Conservation (phyloP, 2,888 invertebrate species). For the Punctoribates punctum region DNA sequence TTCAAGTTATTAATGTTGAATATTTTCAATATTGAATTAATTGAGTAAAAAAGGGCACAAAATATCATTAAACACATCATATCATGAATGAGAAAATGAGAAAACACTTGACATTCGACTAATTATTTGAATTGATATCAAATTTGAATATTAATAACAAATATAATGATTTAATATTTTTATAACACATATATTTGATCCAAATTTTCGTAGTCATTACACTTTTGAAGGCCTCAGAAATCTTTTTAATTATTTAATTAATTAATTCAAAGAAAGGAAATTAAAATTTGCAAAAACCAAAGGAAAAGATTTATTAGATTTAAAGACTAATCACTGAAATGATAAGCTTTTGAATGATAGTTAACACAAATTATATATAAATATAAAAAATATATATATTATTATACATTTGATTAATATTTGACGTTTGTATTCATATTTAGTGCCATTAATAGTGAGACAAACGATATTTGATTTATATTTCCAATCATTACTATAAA, state of each 20-base stretch:
- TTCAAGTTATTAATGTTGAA: constrained; percentile 4
- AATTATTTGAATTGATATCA: constrained; percentile 6
- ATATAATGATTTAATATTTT: constrained; percentile 25
- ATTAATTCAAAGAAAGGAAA: constrained; percentile 21
- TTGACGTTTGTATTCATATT: neutral
- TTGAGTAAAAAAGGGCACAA: constrained; percentile 26
- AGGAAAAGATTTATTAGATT: neutral
- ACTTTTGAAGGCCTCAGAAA: neutral
- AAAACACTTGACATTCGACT: neutral
- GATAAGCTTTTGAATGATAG: neutral
- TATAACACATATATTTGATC: constrained; percentile 22
- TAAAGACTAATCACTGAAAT: neutral
- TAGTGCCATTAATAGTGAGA: constrained; percentile 37
- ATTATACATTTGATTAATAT: constrained; percentile 1
- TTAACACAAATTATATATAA: neutral
- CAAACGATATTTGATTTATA: constrained; percentile 7
- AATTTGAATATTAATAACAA: neutral
- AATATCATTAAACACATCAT: constrained; percentile 22
- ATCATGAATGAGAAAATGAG: neutral
- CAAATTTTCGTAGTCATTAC: constrained; percentile 19
- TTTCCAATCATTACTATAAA: neutral
- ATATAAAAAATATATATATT: constrained; percentile 2
- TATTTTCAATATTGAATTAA: neutral
- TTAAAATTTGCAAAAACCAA: constrained; percentile 12
- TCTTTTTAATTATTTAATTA: neutral